Evolutionary conservation across 2,888 invertebrate species (phyloP).

Genomic region (Drosophila limbata): DNA sequence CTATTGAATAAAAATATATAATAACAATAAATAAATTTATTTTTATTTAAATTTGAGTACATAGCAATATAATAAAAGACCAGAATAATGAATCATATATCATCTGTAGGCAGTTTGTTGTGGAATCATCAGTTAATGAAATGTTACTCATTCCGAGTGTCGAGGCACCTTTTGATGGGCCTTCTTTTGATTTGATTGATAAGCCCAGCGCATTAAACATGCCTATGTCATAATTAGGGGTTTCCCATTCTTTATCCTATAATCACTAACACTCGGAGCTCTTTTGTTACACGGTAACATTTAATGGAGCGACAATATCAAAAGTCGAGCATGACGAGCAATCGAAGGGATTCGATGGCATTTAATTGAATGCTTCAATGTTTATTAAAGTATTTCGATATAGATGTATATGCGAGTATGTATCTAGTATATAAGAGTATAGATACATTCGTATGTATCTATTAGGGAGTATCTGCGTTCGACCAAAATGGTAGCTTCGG

Average conservation of each 20-base stretch:
- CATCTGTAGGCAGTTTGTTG: neutral
- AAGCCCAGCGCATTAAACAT: slow-evolving; percentile 11
- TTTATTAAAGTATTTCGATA: slow-evolving; percentile 20
- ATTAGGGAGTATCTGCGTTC: neutral
- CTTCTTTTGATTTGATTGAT: slow-evolving; percentile 44
- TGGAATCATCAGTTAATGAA: slow-evolving; percentile 41
- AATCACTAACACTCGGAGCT: slow-evolving; percentile 18
- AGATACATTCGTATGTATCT: slow-evolving; percentile 5
- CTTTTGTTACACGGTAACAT: neutral
- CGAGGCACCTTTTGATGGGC: neutral
- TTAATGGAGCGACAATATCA: slow-evolving; percentile 28
- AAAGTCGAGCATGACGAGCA: slow-evolving; percentile 5
- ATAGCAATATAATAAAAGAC: neutral
- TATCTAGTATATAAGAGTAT: neutral
- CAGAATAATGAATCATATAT: neutral
- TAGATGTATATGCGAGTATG: neutral
- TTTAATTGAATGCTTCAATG: slow-evolving; percentile 44
- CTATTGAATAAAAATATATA: no score
- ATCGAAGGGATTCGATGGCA: slow-evolving; percentile 8
- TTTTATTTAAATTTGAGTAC: no score
- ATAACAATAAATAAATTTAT: no score
- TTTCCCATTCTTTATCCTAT: slow-evolving; percentile 17
- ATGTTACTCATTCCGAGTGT: slow-evolving; percentile 27
- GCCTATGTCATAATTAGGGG: slow-evolving; percentile 22
- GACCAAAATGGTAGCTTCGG: slow-evolving; percentile 32